Conservation (phyloP, 2,113 vertebrate genomes). For the Grammomys surdaster region DNA sequence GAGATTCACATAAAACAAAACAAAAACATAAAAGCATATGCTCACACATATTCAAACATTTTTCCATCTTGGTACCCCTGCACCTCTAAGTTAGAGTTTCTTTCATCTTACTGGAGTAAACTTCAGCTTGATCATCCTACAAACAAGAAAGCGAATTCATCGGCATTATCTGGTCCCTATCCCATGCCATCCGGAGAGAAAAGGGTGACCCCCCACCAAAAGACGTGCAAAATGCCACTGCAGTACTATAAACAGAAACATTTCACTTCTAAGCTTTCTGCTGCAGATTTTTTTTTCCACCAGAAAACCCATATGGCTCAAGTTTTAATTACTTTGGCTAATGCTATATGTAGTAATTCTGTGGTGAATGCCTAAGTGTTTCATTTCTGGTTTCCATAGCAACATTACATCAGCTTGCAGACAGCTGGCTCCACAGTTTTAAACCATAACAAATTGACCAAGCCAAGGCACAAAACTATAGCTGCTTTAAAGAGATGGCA, state of each 20-base stretch:
- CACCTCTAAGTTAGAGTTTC: neutral
- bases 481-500: slow-evolving; percentile 84
- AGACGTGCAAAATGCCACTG: slow-evolving; percentile 76
- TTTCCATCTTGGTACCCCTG: neutral
- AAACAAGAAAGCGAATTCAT: neutral
- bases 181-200: neutral
- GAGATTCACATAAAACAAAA: slow-evolving; percentile 39
- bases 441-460: slow-evolving; percentile 90
- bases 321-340: slow-evolving; percentile 91
- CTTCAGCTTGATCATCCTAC: neutral
- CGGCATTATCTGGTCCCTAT: neutral
- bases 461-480: slow-evolving; percentile 81
- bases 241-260: slow-evolving; percentile 84
- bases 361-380: slow-evolving; percentile 89
- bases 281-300: slow-evolving; percentile 86
- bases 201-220: slow-evolving; percentile 29
- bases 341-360: slow-evolving; percentile 88
- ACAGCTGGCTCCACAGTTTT: slow-evolving; percentile 91
- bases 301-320: slow-evolving; percentile 87
- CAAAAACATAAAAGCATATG: neutral
- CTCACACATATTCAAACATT: neutral
- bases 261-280: slow-evolving; percentile 77
- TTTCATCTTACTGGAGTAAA: slow-evolving; percentile 1
- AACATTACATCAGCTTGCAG: slow-evolving; percentile 93
- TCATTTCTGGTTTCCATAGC: slow-evolving; percentile 90